Conservation (phyloP, 2,888 invertebrate species). For the Sylvicola fuscatus region DNA sequence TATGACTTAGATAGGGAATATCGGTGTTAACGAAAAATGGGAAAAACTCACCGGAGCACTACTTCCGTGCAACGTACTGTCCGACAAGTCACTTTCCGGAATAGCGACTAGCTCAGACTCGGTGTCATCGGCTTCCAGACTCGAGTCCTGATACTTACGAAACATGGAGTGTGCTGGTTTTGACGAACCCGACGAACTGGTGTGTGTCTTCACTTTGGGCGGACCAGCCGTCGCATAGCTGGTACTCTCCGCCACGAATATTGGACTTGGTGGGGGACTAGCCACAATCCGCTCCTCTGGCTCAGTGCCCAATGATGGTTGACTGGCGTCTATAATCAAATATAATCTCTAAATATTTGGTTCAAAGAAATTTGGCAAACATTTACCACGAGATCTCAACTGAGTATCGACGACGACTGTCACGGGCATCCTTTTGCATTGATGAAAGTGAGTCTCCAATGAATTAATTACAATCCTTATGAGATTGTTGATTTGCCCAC, state of each 20-base stretch:
- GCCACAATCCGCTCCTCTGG: conserved; percentile 31
- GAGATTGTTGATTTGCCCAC: conserved; percentile 52
- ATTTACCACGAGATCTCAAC: conserved; percentile 37
- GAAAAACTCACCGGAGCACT: conserved; percentile 32
- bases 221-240: conserved; percentile 23
- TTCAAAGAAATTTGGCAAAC: not conserved
- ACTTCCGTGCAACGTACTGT: conserved; percentile 65
- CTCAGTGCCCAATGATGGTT: conserved; percentile 52
- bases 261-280: conserved; percentile 39
- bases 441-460: conserved; percentile 77
- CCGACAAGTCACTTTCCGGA: conserved; percentile 74
- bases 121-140: conserved; percentile 61
- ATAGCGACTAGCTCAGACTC: conserved; percentile 79
- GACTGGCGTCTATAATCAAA: conserved; percentile 43
- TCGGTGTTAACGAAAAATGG: not conserved
- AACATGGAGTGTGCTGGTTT: conserved; percentile 27
- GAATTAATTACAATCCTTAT: conserved; percentile 83
- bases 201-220: conserved; percentile 23
- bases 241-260: conserved; percentile 35
- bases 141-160: conserved; percentile 30
- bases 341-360: conserved; percentile 1
- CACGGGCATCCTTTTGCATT: conserved; percentile 67
- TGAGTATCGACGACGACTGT: conserved; percentile 55
- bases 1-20: conserved; percentile 2
- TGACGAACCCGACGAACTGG: conserved; percentile 15